Conservation (phyloP, 2,113 vertebrate species). For the Spea multiplicata region DNA sequence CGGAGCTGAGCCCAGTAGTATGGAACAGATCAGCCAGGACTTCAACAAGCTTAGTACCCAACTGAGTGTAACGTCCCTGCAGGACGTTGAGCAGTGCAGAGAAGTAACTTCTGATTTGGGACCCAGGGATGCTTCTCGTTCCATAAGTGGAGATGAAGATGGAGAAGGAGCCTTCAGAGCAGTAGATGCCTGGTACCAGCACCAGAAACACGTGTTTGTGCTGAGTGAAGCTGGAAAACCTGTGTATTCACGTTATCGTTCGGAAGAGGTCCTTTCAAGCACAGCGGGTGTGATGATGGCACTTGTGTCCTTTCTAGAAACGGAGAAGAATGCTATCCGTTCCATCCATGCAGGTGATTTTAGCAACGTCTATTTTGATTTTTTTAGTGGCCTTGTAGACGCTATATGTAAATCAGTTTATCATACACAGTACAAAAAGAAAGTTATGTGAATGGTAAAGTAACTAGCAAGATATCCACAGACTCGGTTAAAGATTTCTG, state of each 20-base stretch:
- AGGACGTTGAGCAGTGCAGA: constrained; percentile 70
- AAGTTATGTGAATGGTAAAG: no score
- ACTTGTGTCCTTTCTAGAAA: constrained; percentile 90
- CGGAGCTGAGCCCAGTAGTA: constrained; percentile 52
- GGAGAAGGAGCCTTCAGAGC: constrained; percentile 78
- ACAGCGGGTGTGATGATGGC: constrained; percentile 98
- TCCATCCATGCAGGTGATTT: constrained; percentile 91
- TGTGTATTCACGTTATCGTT: constrained; percentile 92
- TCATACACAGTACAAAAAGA: neutral
- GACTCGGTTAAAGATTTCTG: no score
- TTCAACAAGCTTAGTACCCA: constrained; percentile 72
- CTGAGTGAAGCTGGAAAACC: constrained; percentile 96
- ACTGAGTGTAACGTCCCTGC: constrained; percentile 67
- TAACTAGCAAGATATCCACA: no score
- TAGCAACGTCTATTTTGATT: no score
- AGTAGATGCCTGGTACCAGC: constrained; percentile 83
- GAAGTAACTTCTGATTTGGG: constrained; percentile 43
- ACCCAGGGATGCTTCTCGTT: constrained; percentile 50
- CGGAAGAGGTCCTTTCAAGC: constrained; percentile 93
- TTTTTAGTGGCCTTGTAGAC: no score
- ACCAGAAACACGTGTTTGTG: constrained; percentile 92
- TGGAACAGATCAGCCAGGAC: constrained; percentile 73
- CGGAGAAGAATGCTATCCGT: constrained; percentile 87
- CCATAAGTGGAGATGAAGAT: constrained; percentile 52
- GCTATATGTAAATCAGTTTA: neutral